Base-by-base conservation (phyloP, 2,797 vertebrate genomes). In the Steatocranus sp. region DNA sequence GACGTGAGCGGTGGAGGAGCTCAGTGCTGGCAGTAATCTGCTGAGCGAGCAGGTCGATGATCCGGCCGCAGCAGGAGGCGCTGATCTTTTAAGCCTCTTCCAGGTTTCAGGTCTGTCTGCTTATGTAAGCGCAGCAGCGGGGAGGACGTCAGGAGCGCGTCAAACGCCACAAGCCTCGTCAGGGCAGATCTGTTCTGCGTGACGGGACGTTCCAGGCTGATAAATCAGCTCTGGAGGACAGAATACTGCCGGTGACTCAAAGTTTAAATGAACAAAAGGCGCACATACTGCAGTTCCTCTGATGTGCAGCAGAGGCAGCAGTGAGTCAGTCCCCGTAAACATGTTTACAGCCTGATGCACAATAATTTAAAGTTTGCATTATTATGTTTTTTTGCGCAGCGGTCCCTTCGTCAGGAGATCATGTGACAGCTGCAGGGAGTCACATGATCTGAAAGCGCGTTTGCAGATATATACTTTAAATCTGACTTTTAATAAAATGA, bases 1-100 rank as follows among this genome's bases (percentile, higher is more conserved):
- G 68, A 30, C 2, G 15, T 30, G 66, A 30, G 41, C 14, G 8
- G 20, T 68, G 63, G 20, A 43, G 63, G 63, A 68, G 36, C 63
- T 43, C 36, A 68, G 66, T 4, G 11, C 43, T 30, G 43, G 30
- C 18, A 9, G 15, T 84, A 84, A 84, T 80, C 74, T 79, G 58
- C 54, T 70, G 41, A 51, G 66, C 53, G 43, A 41, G 75, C 61
- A 11, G 79, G 41, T 79, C 50, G 6, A 1, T 7, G 23, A 56
- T 68, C 83, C 78, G 51, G 73, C 25, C 10, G 25, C 75, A 75
- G 20, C 75, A 5, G 51, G 36, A 82, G 78, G 66, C 8, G 56
- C 61, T 92, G 91, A 92, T 88, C 91, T 81, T 85, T 92, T 92
- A 91, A 91, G 58, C 91, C 80, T 91, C 88, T 88, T 80, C 11